These are phyloP conservation scores for Helicorthomorpha holstii DNA, from an alignment of 1,140 invertebrate species.

Conservation along the genomic window DNA sequence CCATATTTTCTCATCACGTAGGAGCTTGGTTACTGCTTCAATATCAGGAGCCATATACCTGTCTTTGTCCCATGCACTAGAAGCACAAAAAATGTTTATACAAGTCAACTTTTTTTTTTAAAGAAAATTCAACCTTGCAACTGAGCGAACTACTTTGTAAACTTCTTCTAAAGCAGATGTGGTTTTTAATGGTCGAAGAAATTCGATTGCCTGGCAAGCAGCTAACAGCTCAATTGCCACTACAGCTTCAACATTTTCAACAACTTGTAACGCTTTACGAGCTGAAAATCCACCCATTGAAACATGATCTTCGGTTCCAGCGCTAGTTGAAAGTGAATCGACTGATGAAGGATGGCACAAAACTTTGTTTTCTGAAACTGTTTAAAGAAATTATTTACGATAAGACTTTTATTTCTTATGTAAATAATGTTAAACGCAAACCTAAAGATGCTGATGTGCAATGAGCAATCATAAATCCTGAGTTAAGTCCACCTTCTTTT, in stretches of 20 bases:
- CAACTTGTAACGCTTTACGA: constrained; percentile 38
- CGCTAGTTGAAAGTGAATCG: constrained; percentile 51
- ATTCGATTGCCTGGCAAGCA: constrained; percentile 57
- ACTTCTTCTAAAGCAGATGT: constrained; percentile 50
- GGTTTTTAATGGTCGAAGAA: constrained; percentile 47
- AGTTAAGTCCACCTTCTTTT: constrained; percentile 51
- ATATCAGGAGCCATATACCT: constrained; percentile 50
- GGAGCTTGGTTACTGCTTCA: constrained; percentile 35
- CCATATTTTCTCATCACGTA: constrained; percentile 41
- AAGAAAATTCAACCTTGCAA: constrained; percentile 23
- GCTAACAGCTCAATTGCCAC: constrained; percentile 51
- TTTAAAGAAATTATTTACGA: background rate
- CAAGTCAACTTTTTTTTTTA: background rate
- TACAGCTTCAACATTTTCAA: constrained; percentile 27
- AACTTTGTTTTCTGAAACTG: constrained; percentile 55
- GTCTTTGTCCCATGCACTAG: constrained; percentile 42
- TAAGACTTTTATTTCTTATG: too few species aligned
- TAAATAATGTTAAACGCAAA: constrained; percentile 16
- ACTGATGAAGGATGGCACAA: constrained; percentile 54
- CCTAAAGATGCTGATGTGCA: constrained; percentile 51
- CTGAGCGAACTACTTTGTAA: constrained; percentile 40
- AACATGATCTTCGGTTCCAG: constrained; percentile 59
- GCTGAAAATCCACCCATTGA: constrained; percentile 57
- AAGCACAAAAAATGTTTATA: constrained; percentile 7
- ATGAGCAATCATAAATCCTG: constrained; percentile 59